Base-by-base conservation (phyloP, 35 echinoderm and acorn worm species). In the Heliocidaris erythrogramma region DNA sequence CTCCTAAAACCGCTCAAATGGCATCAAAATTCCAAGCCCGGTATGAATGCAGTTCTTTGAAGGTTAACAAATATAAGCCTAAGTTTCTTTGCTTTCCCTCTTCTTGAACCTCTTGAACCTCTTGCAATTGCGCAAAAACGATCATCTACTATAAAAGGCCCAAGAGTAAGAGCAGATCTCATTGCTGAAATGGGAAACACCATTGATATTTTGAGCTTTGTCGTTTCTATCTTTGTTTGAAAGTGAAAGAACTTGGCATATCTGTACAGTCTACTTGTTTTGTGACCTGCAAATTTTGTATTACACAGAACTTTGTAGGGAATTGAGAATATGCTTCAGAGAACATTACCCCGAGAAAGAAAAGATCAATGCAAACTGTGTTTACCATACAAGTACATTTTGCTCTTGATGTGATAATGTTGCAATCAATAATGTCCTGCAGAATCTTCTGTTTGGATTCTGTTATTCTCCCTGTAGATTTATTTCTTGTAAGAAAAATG, bases 321-420 rank as follows among this genome's bases (percentile, higher is more conserved):
- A 42, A 18, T 78, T 8, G 52, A 56, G 10, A 56, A 56, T 56
- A 9, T 56, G 65, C 65, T 27, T 78, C 27, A 21, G 65, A 78
- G 27, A n/a, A 78, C 5, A n/a, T 78, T 21, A 78, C 65, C 65
- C 21, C 65, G n/a, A 24, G 65, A 27, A 42, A 24, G 27, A 5
- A 78, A 78, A 78, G 65, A 78, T 78, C 65, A 78, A 78, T 78
- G 65, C 65, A 78, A 78, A 78, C 65, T 78, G 5, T 78, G 65
- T 78, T 78, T 78, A 78, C 65, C 21, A 78, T 27, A n/a, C 65
- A 78, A 78, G 65, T n/a, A n/a, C 21, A 78, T 78, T 78, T 17
- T 78, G 21, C 27, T 78, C 65, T 78, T 78, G 65, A 78, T 78
- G 65, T 78, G 65, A 78, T 27, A 78, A 27, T 78, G 65, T 78